These are phyloP conservation scores for Amia ocellicauda DNA, from an alignment of 2,113 vertebrate genomes.

Conservation along the genomic window DNA sequence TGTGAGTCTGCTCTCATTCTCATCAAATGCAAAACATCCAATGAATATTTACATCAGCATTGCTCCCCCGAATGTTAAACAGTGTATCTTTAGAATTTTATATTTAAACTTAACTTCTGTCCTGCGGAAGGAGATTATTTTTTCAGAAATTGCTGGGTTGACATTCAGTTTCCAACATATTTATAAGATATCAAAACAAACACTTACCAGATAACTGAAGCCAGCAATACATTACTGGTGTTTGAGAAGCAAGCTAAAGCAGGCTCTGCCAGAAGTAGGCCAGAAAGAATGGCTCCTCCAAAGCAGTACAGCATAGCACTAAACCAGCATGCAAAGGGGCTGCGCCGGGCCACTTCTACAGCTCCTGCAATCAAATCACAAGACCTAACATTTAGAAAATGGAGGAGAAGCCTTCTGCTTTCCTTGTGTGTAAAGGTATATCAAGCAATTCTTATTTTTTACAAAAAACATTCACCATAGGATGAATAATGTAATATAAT, in stretches of 20 bases:
- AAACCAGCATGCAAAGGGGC: constrained; percentile 93
- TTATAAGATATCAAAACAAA: too few relatives aligned
- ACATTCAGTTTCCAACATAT: too few relatives aligned
- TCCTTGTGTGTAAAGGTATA: too few relatives aligned
- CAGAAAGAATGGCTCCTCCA: constrained; percentile 87
- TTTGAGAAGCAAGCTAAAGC: constrained; percentile 80
- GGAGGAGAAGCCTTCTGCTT: too few relatives aligned
- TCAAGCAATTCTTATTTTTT: too few relatives aligned
- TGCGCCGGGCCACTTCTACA: constrained; percentile 66
- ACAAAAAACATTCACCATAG: too few relatives aligned
- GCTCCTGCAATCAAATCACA: constrained; percentile 66
- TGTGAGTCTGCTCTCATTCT: too few relatives aligned
- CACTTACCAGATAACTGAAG: constrained; percentile 87
- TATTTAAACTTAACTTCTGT: neutral
- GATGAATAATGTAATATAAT: too few relatives aligned
- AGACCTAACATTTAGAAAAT: too few relatives aligned
- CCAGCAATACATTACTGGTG: constrained; percentile 75
- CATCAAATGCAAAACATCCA: neutral
- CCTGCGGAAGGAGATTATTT: neutral
- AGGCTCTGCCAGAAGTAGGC: constrained; percentile 84
- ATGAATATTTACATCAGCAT: too few relatives aligned
- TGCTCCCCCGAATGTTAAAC: too few relatives aligned
- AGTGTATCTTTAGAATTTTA: neutral
- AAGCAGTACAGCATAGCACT: constrained; percentile 96
- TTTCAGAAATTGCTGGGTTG: constrained; percentile 3